These are phyloP conservation scores for Drosophila testacea DNA, from an alignment of 2,888 invertebrate genomes.

Conservation along the genomic window DNA sequence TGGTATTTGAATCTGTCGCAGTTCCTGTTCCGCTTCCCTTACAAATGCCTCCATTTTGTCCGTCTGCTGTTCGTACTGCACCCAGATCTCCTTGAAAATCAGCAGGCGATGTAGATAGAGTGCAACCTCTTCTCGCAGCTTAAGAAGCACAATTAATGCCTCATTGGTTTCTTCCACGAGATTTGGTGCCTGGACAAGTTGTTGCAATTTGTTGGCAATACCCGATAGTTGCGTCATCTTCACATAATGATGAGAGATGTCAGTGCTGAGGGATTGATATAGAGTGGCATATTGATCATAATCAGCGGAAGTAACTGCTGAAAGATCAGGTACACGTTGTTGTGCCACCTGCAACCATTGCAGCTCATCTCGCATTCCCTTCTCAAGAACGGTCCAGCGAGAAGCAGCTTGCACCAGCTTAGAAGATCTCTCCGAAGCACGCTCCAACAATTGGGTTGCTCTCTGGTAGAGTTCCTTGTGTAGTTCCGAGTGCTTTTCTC, in stretches of 20 bases:
- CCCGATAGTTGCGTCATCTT: slow-evolving; percentile 90
- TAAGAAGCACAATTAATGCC: slow-evolving; percentile 89
- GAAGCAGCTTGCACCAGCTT: slow-evolving; percentile 94
- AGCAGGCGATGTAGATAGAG: slow-evolving; percentile 89
- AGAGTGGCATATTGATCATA: slow-evolving; percentile 94
- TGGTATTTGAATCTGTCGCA: slow-evolving; percentile 87
- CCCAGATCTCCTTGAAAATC: slow-evolving; percentile 92
- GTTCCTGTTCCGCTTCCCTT: slow-evolving; percentile 89
- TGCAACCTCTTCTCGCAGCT: slow-evolving; percentile 91
- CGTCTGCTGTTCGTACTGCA: slow-evolving; percentile 89
- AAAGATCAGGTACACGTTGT: slow-evolving; percentile 92
- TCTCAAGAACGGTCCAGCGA: slow-evolving; percentile 92
- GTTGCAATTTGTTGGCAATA: slow-evolving; percentile 90
- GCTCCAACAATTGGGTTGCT: slow-evolving; percentile 91
- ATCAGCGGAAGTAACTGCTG: slow-evolving; percentile 92
- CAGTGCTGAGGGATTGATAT: slow-evolving; percentile 92
- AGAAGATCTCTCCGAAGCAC: slow-evolving; percentile 92
- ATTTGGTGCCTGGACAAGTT: slow-evolving; percentile 90
- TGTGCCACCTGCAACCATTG: slow-evolving; percentile 94
- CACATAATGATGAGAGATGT: slow-evolving; percentile 92
- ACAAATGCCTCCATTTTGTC: slow-evolving; percentile 92
- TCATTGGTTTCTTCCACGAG: slow-evolving; percentile 91
- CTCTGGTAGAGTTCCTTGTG: slow-evolving; percentile 92
- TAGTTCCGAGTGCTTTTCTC: slow-evolving; percentile 89
- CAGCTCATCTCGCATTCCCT: slow-evolving; percentile 92